Conservation (phyloP, 2,797 vertebrate genomes). For the Xenopus petersii region DNA sequence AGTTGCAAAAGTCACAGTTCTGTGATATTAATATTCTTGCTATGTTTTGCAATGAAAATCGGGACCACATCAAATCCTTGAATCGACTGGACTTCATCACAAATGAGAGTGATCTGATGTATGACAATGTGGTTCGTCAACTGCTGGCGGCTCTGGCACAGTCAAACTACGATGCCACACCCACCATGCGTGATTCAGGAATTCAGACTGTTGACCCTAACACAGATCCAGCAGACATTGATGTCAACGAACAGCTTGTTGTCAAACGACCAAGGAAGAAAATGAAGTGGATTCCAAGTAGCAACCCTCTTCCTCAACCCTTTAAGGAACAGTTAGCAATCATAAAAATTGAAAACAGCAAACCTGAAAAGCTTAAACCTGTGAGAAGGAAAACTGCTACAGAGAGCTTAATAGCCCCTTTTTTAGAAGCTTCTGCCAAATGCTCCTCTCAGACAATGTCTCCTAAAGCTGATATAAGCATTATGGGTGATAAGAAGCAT, state of each 20-base stretch:
- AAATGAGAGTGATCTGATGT: conserved; percentile 98
- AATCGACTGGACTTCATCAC: conserved; percentile 98
- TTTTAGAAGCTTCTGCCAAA: conserved; percentile 79
- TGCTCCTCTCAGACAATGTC: conserved; percentile 74
- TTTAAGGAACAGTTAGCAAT: conserved; percentile 90
- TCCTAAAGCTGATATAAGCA: conserved; percentile 65
- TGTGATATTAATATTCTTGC: conserved; percentile 98
- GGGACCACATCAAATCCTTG: conserved; percentile 97
- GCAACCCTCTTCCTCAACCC: conserved; percentile 91
- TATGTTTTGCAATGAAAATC: conserved; percentile 98
- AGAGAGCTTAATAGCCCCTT: conserved; percentile 84
- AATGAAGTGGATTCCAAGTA: conserved; percentile 93
- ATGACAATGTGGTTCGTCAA: conserved; percentile 96
- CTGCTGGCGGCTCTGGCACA: conserved; percentile 91
- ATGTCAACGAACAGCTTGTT: conserved; percentile 81
- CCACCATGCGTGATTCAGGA: conserved; percentile 88
- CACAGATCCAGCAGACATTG: conserved; percentile 81
- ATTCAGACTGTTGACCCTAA: conserved; percentile 90
- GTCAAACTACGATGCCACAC: conserved; percentile 93
- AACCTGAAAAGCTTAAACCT: conserved; percentile 90
- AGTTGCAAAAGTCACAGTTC: conserved; percentile 98
- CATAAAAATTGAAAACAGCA: conserved; percentile 87
- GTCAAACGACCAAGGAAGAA: conserved; percentile 94
- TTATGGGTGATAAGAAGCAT: conserved; percentile 82
- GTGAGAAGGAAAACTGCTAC: conserved; percentile 84